Evolutionary conservation across 2,888 invertebrate genomes (phyloP), one percentile per base, ranked within the genome.

Genomic region (Nomada lathburiana): DNA sequence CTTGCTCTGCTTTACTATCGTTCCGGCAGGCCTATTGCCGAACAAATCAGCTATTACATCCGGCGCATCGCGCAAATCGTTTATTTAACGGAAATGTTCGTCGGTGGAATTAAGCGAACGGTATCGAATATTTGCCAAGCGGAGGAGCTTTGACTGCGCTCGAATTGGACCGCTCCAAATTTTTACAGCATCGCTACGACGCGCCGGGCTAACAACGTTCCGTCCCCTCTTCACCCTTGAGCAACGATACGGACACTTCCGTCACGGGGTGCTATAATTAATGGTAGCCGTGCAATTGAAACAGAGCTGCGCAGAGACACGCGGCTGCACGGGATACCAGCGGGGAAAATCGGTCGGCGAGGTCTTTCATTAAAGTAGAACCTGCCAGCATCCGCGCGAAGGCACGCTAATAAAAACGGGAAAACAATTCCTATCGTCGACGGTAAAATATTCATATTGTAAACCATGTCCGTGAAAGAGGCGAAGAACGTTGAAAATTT

Each of bases 321-420:
- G 64, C 26, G 50, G 52, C 20, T 50, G 20, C 62, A 53, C 57
- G 29, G 47, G 47, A 70, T 18, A 29, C 70, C 60, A 18, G 20
- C 59, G 16, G 63, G 53, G 42, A 60, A 16, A 70, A 55, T 52
- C 63, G 76, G 55, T 47, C 69, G 52, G 20, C 62, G 63, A 36
- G 68, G 63, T 68, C 64, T 77, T 77, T 77, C 77, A 77, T 72
- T 77, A 65, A 50, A 71, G 47, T 29, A 47, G 76, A 75, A 80
- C 47, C 59, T 50, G 23, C 57, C 67, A 23, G 50, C 50, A 7
- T 52, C 42, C 26, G 4, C n/a, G 52, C 16, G 53, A 13, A 5
- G 18, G 59, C 52, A 59, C 59, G 50, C 50, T 76, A 71, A 74
- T 70, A 55, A 65, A 69, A 65, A 70, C 60, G 47, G 13, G 60